These are phyloP conservation scores for Amiota mariae DNA, from an alignment of 2,888 invertebrate genomes.

Conservation along the genomic window DNA sequence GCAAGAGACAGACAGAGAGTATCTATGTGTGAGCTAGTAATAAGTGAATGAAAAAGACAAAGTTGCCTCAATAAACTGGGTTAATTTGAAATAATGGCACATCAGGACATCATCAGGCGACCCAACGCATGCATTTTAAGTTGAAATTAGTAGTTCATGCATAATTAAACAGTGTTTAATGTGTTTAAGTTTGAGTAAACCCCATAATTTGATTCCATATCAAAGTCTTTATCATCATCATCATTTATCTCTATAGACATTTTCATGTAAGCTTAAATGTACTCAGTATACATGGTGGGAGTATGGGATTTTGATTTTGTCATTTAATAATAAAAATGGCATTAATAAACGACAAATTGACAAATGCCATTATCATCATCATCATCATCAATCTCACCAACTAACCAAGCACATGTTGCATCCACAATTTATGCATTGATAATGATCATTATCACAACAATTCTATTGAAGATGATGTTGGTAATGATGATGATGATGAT, in stretches of 20 bases:
- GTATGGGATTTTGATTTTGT: constrained; percentile 1
- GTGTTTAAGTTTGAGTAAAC: constrained; percentile 38
- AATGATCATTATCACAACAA: not conserved
- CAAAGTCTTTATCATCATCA: no score
- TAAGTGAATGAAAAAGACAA: constrained; percentile 10
- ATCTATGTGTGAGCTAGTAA: no score
- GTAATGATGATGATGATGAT: not conserved
- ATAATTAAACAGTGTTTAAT: constrained; percentile 44
- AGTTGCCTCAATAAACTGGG: constrained; percentile 45
- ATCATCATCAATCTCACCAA: not conserved
- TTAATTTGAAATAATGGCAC: constrained; percentile 56
- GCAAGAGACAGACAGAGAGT: no score
- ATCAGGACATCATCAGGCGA: constrained; percentile 14
- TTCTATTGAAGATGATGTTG: not conserved
- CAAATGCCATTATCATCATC: not conserved
- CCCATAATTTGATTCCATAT: constrained; percentile 15
- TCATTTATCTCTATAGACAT: no score
- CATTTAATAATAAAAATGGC: constrained; percentile 41
- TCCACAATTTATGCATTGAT: constrained; percentile 27
- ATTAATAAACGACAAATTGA: constrained; percentile 50
- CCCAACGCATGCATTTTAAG: constrained; percentile 38
- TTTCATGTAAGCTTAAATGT: no score
- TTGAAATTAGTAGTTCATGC: constrained; percentile 43
- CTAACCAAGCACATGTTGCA: constrained; percentile 11
- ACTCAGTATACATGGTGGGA: no score